Evolutionary conservation across 2,113 vertebrate genomes (phyloP).

Genomic region (Polypterus bichir): DNA sequence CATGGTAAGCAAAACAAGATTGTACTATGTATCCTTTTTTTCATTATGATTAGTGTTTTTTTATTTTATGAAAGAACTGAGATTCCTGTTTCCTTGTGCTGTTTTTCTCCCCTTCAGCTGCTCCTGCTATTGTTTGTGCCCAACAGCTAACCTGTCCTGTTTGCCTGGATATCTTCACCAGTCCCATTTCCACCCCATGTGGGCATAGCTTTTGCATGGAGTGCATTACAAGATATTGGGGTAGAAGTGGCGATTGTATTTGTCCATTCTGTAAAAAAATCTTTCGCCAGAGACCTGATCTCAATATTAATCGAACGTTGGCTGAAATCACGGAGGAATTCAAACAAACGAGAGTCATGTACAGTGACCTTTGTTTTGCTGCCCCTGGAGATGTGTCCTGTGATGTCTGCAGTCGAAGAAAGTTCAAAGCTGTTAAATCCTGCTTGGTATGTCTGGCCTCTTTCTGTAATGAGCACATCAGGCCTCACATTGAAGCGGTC

Average conservation of each 20-base stretch:
- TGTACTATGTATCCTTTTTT: too few species aligned
- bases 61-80: too few species aligned
- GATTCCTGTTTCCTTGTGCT: too few species aligned
- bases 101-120: too few species aligned
- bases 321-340: constrained; percentile 31
- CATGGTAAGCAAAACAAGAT: too few species aligned
- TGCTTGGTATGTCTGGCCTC: constrained; percentile 7
- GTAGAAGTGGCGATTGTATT: rapidly evolving
- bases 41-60: too few species aligned
- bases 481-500: neutral
- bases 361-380: rapidly evolving
- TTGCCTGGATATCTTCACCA: constrained; percentile 45
- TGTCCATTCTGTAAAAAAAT: constrained; percentile 43
- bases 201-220: constrained; percentile 52
- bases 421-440: constrained; percentile 4
- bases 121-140: constrained; percentile 11
- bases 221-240: constrained; percentile 41
- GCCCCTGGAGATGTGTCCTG: neutral
- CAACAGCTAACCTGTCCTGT: constrained; percentile 47
- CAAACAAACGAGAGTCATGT: rapidly evolving
- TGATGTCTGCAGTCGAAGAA: neutral
- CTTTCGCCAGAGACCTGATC: constrained; percentile 17
- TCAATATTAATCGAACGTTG: constrained; percentile 39
- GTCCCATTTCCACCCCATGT: constrained; percentile 42
- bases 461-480: constrained; percentile 2